phyloP scores from a whole-genome alignment of 2,113 vertebrate genomes.

The Phainopepla nitens region DNA sequence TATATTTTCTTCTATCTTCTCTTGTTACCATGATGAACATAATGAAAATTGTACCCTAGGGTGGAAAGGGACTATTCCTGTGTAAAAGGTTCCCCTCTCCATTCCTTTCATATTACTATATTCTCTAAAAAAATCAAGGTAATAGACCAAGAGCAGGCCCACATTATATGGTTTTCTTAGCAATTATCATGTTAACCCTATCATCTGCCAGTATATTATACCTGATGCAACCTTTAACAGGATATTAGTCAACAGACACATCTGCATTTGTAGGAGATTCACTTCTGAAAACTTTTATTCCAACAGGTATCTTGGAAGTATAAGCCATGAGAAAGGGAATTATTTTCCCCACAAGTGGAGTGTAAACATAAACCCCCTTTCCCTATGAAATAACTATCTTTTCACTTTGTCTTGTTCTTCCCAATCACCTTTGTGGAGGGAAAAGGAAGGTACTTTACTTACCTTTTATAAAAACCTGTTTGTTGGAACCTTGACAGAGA shows the following conservation, averaged over 20 bases:
- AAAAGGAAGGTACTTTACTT: neutral
- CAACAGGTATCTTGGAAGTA: neutral
- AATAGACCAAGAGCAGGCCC: neutral
- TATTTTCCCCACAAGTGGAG: neutral
- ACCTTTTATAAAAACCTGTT: neutral
- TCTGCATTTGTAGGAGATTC: neutral
- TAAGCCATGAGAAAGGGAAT: neutral
- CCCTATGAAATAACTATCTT: neutral
- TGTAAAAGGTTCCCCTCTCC: neutral
- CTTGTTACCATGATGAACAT: neutral
- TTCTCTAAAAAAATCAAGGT: neutral
- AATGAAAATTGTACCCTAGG: neutral
- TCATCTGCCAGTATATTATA: neutral
- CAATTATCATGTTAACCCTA: neutral
- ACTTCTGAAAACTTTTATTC: neutral
- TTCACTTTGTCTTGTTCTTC: neutral
- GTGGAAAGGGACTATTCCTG: neutral
- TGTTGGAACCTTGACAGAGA: neutral
- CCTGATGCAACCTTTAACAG: neutral
- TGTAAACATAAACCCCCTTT: neutral
- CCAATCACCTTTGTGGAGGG: neutral
- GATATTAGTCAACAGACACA: neutral
- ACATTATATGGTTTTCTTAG: neutral
- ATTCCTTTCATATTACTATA: neutral
- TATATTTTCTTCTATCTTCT: neutral